Evolutionary conservation across 2,797 vertebrate genomes (phyloP).

Genomic region (Etheostoma nigrum): DNA sequence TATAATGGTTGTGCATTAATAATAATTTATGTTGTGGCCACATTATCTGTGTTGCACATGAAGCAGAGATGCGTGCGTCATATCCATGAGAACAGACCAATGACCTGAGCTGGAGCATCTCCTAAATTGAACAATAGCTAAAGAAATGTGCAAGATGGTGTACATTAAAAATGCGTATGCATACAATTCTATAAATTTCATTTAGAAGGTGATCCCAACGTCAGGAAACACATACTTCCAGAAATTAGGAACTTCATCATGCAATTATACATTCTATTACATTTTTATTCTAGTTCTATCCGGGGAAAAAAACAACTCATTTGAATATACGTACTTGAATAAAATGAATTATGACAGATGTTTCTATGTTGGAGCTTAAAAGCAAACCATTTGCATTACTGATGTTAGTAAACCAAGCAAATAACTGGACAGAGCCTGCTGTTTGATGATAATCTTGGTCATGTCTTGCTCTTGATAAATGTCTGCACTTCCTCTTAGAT

Average conservation of each 20-base stretch:
- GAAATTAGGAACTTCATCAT: conserved; percentile 2
- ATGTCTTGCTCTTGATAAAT: conserved; percentile 19
- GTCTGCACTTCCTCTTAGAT: conserved; percentile 32
- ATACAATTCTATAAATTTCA: neutral
- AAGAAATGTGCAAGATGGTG: neutral
- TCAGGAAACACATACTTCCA: conserved; percentile 18
- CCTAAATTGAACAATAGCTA: neutral
- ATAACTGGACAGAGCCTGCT: conserved; percentile 36
- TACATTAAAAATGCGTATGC: conserved; percentile 2
- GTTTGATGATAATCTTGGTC: conserved; percentile 26
- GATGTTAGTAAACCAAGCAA: conserved; percentile 20
- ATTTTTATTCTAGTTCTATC: neutral
- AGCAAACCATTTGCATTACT: conserved; percentile 6
- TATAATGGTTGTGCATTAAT: neutral
- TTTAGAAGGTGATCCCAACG: conserved; percentile 4
- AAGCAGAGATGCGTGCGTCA: neutral
- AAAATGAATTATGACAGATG: neutral
- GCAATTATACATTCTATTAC: neutral
- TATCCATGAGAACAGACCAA: neutral
- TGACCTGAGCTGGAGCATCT: neutral
- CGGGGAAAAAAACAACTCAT: neutral
- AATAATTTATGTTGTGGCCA: neutral
- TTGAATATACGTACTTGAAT: conserved; percentile 2
- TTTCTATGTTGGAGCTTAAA: conserved; percentile 1
- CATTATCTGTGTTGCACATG: neutral